A percentile compares a stretch with the other conserved stretches of the same genome.
These are phyloP conservation scores for Drosophila santomea DNA, from an alignment of 1,140 invertebrate genomes.

Conservation along the genomic window DNA sequence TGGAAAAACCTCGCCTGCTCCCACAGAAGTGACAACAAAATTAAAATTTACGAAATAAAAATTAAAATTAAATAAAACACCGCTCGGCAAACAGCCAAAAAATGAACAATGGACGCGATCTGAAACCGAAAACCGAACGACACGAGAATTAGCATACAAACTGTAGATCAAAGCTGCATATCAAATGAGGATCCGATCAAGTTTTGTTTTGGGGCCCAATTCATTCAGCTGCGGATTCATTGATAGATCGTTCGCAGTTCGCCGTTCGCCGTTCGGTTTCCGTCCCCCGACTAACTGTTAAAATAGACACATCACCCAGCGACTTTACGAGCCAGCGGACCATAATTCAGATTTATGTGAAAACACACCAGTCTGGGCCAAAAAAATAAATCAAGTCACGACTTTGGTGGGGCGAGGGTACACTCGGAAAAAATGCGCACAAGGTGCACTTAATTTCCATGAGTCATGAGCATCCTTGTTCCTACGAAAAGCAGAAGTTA, in stretches of 20 bases:
- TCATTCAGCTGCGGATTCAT: conserved; percentile 74
- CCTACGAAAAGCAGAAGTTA: neutral
- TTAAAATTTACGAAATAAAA: conserved; percentile 83
- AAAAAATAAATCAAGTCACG: conserved; percentile 56
- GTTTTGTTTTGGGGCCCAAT: conserved; percentile 53
- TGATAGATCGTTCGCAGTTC: conserved; percentile 63
- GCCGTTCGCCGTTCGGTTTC: conserved; percentile 10
- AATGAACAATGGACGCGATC: conserved; percentile 39
- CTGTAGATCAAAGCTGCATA: conserved; percentile 63
- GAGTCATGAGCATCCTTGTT: no score
- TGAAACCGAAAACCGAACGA: conserved; percentile 39
- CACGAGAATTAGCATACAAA: conserved; percentile 71
- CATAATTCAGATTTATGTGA: conserved; percentile 58
- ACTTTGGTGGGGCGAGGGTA: conserved; percentile 13
- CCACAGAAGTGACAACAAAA: conserved; percentile 81
- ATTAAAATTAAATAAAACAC: conserved; percentile 81
- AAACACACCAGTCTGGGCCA: conserved; percentile 45
- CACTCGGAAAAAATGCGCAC: conserved; percentile 22
- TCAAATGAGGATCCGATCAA: conserved; percentile 58
- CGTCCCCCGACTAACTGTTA: conserved; percentile 43
- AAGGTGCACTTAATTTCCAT: no score
- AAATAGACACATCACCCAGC: conserved; percentile 51
- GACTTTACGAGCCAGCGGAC: conserved; percentile 42
- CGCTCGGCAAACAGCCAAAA: conserved; percentile 36
- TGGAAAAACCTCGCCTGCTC: conserved; percentile 70